Percentiles rank a stretch among this genome's conserved stretches.
These are phyloP conservation scores for Sesamia nonagrioides DNA, from an alignment of 1,140 invertebrate species.

Conservation along the genomic window DNA sequence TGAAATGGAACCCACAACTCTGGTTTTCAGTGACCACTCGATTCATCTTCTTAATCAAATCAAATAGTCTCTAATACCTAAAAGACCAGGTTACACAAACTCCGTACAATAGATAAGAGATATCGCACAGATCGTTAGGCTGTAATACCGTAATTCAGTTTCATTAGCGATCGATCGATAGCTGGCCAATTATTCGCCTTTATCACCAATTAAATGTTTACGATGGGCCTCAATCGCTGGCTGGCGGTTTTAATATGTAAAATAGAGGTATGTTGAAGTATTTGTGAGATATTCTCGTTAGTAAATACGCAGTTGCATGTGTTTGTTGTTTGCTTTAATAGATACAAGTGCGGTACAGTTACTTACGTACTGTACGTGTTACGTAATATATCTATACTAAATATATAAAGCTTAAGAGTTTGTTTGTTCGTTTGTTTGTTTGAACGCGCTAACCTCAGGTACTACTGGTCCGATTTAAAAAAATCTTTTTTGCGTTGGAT, in stretches of 20 bases:
- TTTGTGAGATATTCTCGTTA: constrained; percentile 7
- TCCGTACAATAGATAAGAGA: constrained; percentile 55
- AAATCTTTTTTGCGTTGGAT: no score
- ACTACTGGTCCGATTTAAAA: no score
- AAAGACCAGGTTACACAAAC: constrained; percentile 17
- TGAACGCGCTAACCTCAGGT: no score
- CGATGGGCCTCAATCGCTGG: constrained; percentile 66
- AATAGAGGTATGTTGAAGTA: constrained; percentile 25
- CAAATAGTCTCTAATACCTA: neutral
- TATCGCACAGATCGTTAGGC: constrained; percentile 70
- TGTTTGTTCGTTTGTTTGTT: no score
- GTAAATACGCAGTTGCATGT: neutral
- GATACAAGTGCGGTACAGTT: no score
- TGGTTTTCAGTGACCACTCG: no score
- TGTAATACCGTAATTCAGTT: constrained; percentile 67
- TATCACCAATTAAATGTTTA: constrained; percentile 85
- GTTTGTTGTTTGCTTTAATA: no score
- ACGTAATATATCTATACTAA: no score
- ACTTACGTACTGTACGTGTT: no score
- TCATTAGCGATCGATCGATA: constrained; percentile 76
- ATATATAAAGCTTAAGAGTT: no score
- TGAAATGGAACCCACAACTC: no score
- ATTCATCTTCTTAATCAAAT: no score
- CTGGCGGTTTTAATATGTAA: constrained; percentile 21
- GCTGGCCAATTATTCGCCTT: constrained; percentile 78